These are phyloP conservation scores for Pygmarrhopalites habei DNA, from an alignment of 1,140 invertebrate genomes.

Conservation along the genomic window DNA sequence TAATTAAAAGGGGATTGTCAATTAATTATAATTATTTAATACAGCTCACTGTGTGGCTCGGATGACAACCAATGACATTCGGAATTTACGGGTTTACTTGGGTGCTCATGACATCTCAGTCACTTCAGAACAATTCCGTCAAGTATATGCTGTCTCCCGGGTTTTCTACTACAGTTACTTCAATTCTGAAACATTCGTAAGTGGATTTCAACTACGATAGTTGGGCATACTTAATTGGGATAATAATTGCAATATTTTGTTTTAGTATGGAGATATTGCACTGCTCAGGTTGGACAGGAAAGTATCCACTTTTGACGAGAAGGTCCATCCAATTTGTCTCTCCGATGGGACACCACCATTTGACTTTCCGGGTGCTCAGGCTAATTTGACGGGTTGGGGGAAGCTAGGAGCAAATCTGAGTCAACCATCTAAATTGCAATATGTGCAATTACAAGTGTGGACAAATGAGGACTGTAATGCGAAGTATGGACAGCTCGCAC, in stretches of 20 bases:
- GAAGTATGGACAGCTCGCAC: conserved; percentile 73
- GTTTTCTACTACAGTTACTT: conserved; percentile 27
- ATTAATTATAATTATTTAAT: background rate
- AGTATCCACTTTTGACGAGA: conserved; percentile 58
- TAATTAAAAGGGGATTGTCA: background rate
- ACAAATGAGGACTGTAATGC: conserved; percentile 64
- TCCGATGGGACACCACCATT: conserved; percentile 45
- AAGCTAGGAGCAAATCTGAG: background rate
- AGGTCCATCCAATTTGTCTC: conserved; percentile 70
- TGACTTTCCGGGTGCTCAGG: background rate
- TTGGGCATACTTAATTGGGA: too few relatives aligned
- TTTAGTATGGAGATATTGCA: conserved; percentile 75
- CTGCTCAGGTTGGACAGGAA: conserved; percentile 76
- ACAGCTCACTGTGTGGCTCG: background rate
- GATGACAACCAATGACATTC: background rate
- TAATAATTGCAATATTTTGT: too few relatives aligned
- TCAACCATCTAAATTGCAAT: conserved; percentile 51
- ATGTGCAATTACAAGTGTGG: conserved; percentile 77
- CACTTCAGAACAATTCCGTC: background rate
- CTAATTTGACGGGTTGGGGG: conserved; percentile 22
- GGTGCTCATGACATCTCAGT: conserved; percentile 13
- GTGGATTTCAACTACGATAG: too few relatives aligned
- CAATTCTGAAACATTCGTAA: conserved; percentile 24
- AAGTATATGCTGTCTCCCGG: background rate
- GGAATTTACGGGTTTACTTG: conserved; percentile 5